Conservation (phyloP, 2,113 vertebrate genomes). For the Megaceryle maxima region DNA sequence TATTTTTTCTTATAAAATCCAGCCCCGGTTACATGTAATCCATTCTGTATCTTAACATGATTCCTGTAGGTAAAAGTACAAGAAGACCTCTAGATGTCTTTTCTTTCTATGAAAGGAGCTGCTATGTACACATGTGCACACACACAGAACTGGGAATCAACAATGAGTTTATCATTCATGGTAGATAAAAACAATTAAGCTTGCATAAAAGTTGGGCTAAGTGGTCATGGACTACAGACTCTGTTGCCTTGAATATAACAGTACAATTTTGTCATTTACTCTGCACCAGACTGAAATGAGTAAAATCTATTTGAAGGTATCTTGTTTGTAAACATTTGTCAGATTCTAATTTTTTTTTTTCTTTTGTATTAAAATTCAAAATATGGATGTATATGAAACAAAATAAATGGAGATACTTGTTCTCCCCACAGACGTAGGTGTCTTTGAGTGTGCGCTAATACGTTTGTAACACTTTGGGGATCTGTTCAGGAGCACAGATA, state of each 20-base stretch:
- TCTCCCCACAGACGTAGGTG: constrained; percentile 79
- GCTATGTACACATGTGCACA: constrained; percentile 84
- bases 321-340: constrained; percentile 97
- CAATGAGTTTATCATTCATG: constrained; percentile 78
- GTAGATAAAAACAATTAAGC: constrained; percentile 74
- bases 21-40: constrained; percentile 80
- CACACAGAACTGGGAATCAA: constrained; percentile 81
- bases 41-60: constrained; percentile 83
- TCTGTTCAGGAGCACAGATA: neutral
- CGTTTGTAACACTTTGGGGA: constrained; percentile 43
- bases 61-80: constrained; percentile 85
- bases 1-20: constrained; percentile 84
- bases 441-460: constrained; percentile 75
- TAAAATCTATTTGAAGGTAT: constrained; percentile 89
- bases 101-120: constrained; percentile 90
- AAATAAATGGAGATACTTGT: constrained; percentile 85
- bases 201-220: constrained; percentile 75
- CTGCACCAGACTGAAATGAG: constrained; percentile 84
- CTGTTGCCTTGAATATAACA: constrained; percentile 79
- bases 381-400: constrained; percentile 88
- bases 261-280: constrained; percentile 78
- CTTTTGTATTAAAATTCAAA: constrained; percentile 89
- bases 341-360: constrained; percentile 85
- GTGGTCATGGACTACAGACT: constrained; percentile 77
- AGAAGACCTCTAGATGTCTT: constrained; percentile 83